Evolutionary conservation across 2,888 invertebrate species (phyloP).

Genomic region (Amaurobius ferox): DNA sequence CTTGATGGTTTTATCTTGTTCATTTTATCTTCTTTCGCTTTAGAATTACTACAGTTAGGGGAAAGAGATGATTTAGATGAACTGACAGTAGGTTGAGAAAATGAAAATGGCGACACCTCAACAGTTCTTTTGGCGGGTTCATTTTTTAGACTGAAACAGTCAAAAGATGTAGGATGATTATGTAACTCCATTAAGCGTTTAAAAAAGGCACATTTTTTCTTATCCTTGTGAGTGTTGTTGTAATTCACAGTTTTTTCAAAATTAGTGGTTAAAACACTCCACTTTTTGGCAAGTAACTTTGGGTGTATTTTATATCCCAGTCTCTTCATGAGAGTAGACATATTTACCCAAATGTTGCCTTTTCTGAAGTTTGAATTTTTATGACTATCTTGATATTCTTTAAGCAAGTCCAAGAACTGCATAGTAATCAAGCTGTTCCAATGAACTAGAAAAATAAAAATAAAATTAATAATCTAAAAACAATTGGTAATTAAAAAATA

Average conservation of each 20-base stretch:
- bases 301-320: conserved; percentile 31
- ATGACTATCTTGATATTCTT: conserved; percentile 48
- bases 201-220: conserved; percentile 69
- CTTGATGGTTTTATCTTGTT: conserved; percentile 2
- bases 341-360: conserved; percentile 49
- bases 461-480: neutral
- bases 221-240: conserved; percentile 56
- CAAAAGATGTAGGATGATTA: conserved; percentile 29
- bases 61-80: neutral
- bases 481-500: no score
- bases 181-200: conserved; percentile 47
- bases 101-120: conserved; percentile 61
- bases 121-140: conserved; percentile 48
- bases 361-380: conserved; percentile 56
- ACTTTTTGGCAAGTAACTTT: conserved; percentile 50
- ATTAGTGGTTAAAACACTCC: conserved; percentile 23
- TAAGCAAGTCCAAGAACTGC: conserved; percentile 54
- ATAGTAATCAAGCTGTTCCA: conserved; percentile 65
- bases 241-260: conserved; percentile 53
- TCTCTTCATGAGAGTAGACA: conserved; percentile 37
- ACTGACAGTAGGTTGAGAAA: neutral
- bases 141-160: conserved; percentile 19
- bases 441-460: conserved; percentile 41
- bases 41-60: neutral
- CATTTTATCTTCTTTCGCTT: conserved; percentile 16